phyloP scores from a whole-genome alignment of 2,797 vertebrate genomes.

The Spea hammondii region DNA sequence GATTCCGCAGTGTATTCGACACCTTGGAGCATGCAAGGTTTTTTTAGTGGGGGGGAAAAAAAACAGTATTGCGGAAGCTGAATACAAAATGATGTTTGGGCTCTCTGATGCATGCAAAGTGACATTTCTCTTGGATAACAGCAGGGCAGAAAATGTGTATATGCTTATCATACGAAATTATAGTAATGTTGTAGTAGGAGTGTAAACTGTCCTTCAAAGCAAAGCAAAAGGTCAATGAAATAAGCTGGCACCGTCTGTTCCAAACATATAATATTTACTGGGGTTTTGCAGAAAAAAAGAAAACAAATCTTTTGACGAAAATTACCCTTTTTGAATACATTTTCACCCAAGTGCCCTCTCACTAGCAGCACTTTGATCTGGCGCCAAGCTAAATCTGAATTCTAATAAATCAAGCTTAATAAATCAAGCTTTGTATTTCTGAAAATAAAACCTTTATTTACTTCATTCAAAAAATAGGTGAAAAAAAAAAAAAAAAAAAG shows the following conservation, averaged over 20 bases:
- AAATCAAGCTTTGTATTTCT: too few species aligned
- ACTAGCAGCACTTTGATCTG: too few species aligned
- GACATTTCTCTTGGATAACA: constrained; percentile 45
- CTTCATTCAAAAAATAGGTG: too few species aligned
- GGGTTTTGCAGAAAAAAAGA: too few species aligned
- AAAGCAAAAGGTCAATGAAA: constrained; percentile 24
- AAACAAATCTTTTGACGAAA: too few species aligned
- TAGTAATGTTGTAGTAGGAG: constrained; percentile 21
- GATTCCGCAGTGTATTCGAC: not conserved
- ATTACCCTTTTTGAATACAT: too few species aligned
- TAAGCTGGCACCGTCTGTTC: not conserved
- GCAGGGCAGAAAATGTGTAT: constrained; percentile 28
- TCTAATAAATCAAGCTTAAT: too few species aligned
- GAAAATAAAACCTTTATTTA: too few species aligned
- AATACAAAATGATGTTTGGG: constrained; percentile 22
- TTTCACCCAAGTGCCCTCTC: too few species aligned
- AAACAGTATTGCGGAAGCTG: not conserved
- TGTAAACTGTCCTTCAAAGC: constrained; percentile 24
- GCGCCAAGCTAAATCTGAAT: too few species aligned
- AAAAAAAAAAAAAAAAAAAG: too few species aligned
- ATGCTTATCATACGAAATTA: constrained; percentile 33
- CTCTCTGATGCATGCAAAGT: constrained; percentile 41
- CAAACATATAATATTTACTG: not conserved
- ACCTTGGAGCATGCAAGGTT: not conserved
- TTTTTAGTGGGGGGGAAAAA: not conserved